Evolutionary conservation across 2,888 invertebrate genomes (phyloP), one percentile per base, ranked within the genome.

Genomic region (Pardosa pseudoannulata): DNA sequence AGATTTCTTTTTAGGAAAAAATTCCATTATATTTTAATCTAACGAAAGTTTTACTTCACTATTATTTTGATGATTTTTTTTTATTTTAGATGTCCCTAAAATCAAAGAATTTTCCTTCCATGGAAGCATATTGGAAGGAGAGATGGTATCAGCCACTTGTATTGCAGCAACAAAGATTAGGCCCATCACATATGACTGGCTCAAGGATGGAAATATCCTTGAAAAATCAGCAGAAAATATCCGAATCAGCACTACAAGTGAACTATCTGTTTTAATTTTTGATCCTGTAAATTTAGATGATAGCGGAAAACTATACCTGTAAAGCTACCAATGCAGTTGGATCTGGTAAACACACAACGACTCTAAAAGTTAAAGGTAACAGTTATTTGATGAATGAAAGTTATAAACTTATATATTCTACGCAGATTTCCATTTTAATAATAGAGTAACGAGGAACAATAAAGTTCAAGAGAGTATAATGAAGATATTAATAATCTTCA

Each of bases 241-340:
- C 16, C 62, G 78, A 7, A 27, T 85, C 39, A 78, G 70, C n/a
- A n/a, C n/a, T n/a, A n/a, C n/a, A n/a, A n/a, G n/a, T n/a, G 62
- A 36, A n/a, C 32, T 41, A 56, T 68, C 70, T 5, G 28, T 79
- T 1, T 31, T 79, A 9, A 56, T 79, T 32, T 31, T 79, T 32
- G 39, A 70, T 32, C 32, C 70, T n/a, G 70, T 67, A n/a, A 23
- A 68, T 68, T n/a, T 56, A 27, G 32, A 68, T 9, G 68, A 50
- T 32, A 36, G 70, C 27, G 87, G 81, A 39, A 87, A n/a, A 83
- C 29, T 87, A 87, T 23, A 87, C 81, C 13, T 87, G 87, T 67
- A 62, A 32, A 19, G 87, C 65, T 7, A 67, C 27, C 13, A 87
- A 62, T 72, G 9, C 13, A 13, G 27, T 64, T 41, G 78, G 83